Evolutionary conservation across 2,888 invertebrate species (phyloP).

Genomic region (Apodemia mormo): DNA sequence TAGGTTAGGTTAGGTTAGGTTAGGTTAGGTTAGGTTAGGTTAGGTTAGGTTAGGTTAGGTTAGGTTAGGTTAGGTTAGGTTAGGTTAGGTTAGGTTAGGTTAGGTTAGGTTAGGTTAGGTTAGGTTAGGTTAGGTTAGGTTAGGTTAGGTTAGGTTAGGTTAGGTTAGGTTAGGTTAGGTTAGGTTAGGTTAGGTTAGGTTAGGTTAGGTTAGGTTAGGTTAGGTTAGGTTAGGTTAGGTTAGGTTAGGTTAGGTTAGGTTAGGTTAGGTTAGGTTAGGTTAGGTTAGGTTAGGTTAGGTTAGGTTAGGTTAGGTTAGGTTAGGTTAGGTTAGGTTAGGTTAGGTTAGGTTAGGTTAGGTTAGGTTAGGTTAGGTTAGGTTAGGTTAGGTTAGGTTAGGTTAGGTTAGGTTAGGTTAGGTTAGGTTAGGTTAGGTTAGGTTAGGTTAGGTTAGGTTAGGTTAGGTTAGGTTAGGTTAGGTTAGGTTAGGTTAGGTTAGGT

Average conservation of each 20-base stretch:
- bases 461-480: slow-evolving; percentile 39
- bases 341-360: slow-evolving; percentile 32
- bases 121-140: slow-evolving; percentile 30
- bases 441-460: slow-evolving; percentile 34
- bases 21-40: slow-evolving; percentile 27
- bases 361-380: slow-evolving; percentile 34
- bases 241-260: slow-evolving; percentile 20
- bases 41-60: slow-evolving; percentile 25
- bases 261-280: slow-evolving; percentile 26
- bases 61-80: too few species aligned
- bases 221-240: slow-evolving; percentile 21
- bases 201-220: slow-evolving; percentile 18
- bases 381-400: slow-evolving; percentile 32
- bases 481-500: slow-evolving; percentile 36
- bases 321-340: slow-evolving; percentile 32
- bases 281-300: slow-evolving; percentile 24
- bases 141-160: too few species aligned
- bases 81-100: slow-evolving; percentile 14
- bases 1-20: slow-evolving; percentile 20
- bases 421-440: slow-evolving; percentile 35
- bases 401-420: slow-evolving; percentile 31
- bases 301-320: slow-evolving; percentile 25
- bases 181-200: slow-evolving; percentile 21
- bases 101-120: slow-evolving; percentile 29
- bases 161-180: slow-evolving; percentile 19